phyloP scores from a whole-genome alignment of 2,797 vertebrate genomes.

The Perodicticus potto region DNA sequence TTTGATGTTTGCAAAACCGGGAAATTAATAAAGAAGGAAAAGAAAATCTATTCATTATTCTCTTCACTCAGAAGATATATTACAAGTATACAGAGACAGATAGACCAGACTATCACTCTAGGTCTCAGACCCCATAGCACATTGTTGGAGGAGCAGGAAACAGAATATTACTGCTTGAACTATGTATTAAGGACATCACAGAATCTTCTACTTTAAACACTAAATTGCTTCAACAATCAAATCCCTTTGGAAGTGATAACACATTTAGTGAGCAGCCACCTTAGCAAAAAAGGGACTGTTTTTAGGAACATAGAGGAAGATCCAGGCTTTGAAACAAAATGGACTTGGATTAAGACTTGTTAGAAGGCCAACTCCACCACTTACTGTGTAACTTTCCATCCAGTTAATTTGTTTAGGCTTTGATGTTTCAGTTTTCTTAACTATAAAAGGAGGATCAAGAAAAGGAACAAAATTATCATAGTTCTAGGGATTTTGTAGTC shows the following conservation, averaged over 20 bases:
- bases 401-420: not conserved
- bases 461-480: not conserved
- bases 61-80: conserved; percentile 5
- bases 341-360: not conserved
- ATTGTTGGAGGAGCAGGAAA: not conserved
- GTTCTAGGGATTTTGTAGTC: not conserved
- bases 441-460: not conserved
- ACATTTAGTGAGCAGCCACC: not conserved
- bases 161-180: not conserved
- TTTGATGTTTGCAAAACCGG: not conserved
- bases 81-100: not conserved
- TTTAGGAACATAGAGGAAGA: not conserved
- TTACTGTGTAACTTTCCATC: accelerated
- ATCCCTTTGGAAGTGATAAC: not conserved
- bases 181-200: not conserved
- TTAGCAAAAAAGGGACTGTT: not conserved
- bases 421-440: not conserved
- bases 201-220: not conserved
- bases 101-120: not conserved
- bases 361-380: not conserved
- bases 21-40: not conserved
- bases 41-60: not conserved
- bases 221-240: not conserved
- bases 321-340: not conserved
- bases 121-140: not conserved